Percentiles rank a stretch among this genome's conserved stretches.
phyloP scores from a whole-genome alignment of 2,113 vertebrate species.

The Amphiprion ocellaris region DNA sequence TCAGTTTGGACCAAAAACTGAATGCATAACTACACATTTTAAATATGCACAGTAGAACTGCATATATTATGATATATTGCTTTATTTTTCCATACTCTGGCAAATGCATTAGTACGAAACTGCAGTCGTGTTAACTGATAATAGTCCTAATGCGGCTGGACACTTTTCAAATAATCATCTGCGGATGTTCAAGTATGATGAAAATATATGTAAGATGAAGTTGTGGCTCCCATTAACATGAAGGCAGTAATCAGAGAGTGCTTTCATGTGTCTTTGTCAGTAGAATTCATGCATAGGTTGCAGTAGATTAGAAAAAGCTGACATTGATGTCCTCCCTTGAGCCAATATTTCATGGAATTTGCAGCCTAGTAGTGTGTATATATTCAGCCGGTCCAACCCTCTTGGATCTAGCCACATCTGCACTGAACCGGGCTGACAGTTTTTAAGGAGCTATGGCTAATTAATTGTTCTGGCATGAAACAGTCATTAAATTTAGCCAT shows the following conservation, averaged over 20 bases:
- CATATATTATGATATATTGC: too few relatives aligned
- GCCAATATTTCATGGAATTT: not conserved
- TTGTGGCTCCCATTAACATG: not conserved
- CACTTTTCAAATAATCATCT: not conserved
- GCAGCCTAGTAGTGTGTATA: not conserved
- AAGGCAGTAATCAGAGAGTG: not conserved
- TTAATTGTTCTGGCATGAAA: too few relatives aligned
- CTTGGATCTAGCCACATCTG: not conserved
- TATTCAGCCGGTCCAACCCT: not conserved
- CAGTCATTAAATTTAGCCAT: too few relatives aligned
- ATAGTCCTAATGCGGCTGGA: not conserved
- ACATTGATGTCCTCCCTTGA: not conserved
- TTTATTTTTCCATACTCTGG: not conserved
- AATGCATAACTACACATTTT: not conserved
- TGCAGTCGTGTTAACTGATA: not conserved
- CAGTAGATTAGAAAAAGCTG: not conserved
- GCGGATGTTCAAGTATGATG: not conserved
- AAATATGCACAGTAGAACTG: not conserved
- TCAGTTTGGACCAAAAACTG: too few relatives aligned
- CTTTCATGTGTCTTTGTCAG: slow-evolving; percentile 2
- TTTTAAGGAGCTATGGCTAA: too few relatives aligned
- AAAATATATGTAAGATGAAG: slow-evolving; percentile 5
- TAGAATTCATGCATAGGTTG: slow-evolving; percentile 4
- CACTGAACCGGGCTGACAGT: too few relatives aligned
- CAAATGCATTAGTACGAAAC: not conserved